Conservation (phyloP, 2,888 invertebrate species). For the Unio delphinus region DNA sequence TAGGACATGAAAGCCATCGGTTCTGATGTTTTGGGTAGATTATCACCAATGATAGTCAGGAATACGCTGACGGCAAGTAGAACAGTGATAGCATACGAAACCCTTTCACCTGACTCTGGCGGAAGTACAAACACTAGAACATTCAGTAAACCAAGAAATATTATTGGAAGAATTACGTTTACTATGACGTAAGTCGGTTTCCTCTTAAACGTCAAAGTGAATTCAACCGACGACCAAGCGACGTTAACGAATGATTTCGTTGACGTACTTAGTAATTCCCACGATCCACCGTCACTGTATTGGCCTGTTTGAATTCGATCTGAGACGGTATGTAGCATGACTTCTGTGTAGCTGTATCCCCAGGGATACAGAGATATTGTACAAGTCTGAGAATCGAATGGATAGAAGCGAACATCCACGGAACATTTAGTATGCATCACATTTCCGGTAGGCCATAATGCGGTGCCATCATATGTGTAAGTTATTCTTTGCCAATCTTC, state of each 20-base stretch:
- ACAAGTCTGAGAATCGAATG: conserved; percentile 32
- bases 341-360: conserved; percentile 20
- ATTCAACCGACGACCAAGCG: background rate
- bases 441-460: too few species aligned
- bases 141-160: conserved; percentile 37
- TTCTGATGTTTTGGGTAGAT: conserved; percentile 31
- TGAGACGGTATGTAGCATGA: conserved; percentile 1
- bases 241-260: too few species aligned
- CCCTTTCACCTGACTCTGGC: conserved; percentile 37
- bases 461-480: too few species aligned
- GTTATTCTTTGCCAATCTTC: too few species aligned
- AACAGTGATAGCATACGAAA: conserved; percentile 39
- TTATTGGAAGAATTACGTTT: conserved; percentile 35
- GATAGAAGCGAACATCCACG: conserved; percentile 27
- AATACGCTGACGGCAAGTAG: conserved; percentile 39
- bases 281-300: background rate
- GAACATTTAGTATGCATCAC: background rate
- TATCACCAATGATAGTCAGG: conserved; percentile 37
- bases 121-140: conserved; percentile 35
- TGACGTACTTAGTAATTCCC: background rate
- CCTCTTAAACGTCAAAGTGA: conserved; percentile 4
- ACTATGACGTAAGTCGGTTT: conserved; percentile 34
- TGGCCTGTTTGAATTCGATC: background rate
- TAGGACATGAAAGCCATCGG: conserved; percentile 36
- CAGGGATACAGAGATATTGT: conserved; percentile 16